These are phyloP conservation scores for Pinna nobilis DNA, from an alignment of 1,140 invertebrate genomes.

Conservation along the genomic window DNA sequence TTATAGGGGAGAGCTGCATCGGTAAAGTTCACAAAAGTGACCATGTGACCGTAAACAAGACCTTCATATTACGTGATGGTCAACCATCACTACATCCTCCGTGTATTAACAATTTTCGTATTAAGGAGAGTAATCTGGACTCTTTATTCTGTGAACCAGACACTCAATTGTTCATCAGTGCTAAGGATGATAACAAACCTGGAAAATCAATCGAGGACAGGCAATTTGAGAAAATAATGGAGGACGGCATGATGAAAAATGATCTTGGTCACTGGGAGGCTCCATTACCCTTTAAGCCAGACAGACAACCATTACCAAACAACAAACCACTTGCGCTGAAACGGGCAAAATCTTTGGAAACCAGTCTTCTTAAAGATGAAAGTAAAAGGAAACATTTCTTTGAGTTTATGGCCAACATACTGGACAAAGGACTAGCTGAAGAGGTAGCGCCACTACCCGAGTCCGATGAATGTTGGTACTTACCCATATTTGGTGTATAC, in stretches of 20 bases:
- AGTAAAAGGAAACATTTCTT: conserved; percentile 6
- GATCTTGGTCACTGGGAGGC: conserved; percentile 17
- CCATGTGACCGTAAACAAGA: background rate
- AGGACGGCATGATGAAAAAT: background rate
- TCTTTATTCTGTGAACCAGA: background rate
- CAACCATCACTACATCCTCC: background rate
- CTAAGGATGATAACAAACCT: conserved; percentile 1
- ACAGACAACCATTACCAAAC: background rate
- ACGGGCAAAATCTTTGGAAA: conserved; percentile 20
- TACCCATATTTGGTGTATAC: conserved; percentile 28
- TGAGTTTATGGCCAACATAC: conserved; percentile 6
- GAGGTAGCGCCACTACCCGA: background rate
- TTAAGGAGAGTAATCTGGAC: conserved; percentile 3
- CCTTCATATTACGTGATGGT: conserved; percentile 9
- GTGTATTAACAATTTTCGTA: conserved; percentile 39
- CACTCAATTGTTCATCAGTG: background rate
- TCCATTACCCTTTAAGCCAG: conserved; percentile 19
- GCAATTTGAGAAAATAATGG: conserved; percentile 16
- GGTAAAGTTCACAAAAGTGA: too few relatives aligned
- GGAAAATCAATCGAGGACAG: conserved; percentile 22
- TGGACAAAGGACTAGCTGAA: conserved; percentile 15
- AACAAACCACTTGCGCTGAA: conserved; percentile 13
- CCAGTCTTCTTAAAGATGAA: background rate
- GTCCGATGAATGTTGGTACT: conserved; percentile 40
- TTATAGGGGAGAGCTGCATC: too few relatives aligned